Base-by-base conservation (phyloP, 1,140 invertebrate species). In the Drosophila kurseongensis region DNA sequence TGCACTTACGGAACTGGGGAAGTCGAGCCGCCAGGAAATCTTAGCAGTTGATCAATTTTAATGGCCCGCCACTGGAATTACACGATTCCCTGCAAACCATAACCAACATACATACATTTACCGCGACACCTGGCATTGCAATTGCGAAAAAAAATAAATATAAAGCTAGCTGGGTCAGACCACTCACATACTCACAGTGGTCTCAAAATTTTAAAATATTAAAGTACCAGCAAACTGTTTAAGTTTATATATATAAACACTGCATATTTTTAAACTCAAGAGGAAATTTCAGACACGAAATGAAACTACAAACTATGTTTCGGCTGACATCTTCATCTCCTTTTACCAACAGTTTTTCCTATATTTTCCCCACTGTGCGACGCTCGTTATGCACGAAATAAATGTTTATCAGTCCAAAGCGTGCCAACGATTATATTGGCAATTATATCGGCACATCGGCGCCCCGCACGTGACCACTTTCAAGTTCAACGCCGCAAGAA, bases 391-490 rank as follows among this genome's bases (percentile, higher is more conserved):
- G 69, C 74, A 65, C 56, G 59, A 80, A 79, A 67, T 81, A 67
- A 32, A 32, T 81, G 62, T 62, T 82, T 83, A 83, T 83, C 80
- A 82, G 65, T 52, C 23, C 56, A 47, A 76, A 76, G 59, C 51
- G 60, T 68, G 73, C 77, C 16, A 85, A 77, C 81, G 77, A 85
- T 85, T 84, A 85, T 63, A 85, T 81, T 86, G 74, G 68, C 82
- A 85, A 86, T 86, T 85, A 85, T 85, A 80, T 81, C 77, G 78
- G 63, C 81, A 78, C 81, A 80, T 66, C 75, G 81, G 78, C 65
- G 66, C 68, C 75, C 48, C 60, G 81, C 81, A 85, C 81, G 81
- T 85, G 82, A 81, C 78, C 78, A 85, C 63, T 74, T 85, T 85
- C 68, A 85, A 85, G 81, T 80, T 85, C 81, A 81, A 32, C 71